These are phyloP conservation scores for Furcifer pardalis DNA, from an alignment of 2,797 vertebrate species.

Conservation along the genomic window DNA sequence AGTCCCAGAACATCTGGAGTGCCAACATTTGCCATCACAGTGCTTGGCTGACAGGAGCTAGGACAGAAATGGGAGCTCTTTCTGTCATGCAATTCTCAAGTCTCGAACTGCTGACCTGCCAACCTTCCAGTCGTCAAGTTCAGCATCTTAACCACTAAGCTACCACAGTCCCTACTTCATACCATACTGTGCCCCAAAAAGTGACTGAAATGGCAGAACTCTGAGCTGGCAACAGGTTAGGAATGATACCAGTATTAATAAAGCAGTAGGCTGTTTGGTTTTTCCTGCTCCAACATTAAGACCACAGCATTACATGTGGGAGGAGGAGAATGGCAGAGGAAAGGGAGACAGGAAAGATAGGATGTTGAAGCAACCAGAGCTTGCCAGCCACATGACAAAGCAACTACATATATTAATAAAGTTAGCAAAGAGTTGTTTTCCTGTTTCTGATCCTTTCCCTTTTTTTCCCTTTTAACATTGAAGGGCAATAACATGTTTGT, in stretches of 20 bases:
- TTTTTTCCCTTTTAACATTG: conserved; percentile 19
- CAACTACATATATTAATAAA: conserved; percentile 9
- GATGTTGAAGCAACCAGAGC: conserved; percentile 2
- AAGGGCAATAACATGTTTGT: conserved; percentile 46
- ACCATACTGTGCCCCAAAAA: not conserved
- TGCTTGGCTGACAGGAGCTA: too few relatives aligned
- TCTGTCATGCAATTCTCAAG: too few relatives aligned
- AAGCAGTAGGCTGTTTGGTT: not conserved
- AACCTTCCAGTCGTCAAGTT: too few relatives aligned
- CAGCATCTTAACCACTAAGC: too few relatives aligned
- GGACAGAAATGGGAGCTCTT: too few relatives aligned
- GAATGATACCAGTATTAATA: not conserved
- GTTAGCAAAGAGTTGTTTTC: conserved; percentile 32
- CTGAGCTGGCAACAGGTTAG: conserved; percentile 10
- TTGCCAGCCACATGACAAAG: conserved; percentile 17
- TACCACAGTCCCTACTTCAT: too few relatives aligned
- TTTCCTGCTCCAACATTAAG: not conserved
- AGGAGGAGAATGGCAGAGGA: not conserved
- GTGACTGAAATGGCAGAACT: not conserved
- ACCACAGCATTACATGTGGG: not conserved
- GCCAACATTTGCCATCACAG: too few relatives aligned
- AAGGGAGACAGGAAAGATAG: not conserved
- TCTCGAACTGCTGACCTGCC: too few relatives aligned
- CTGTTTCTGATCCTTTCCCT: conserved; percentile 6
- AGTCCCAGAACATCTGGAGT: too few relatives aligned